phyloP scores from a whole-genome alignment of 2,113 vertebrate species.

The Picathartes gymnocephalus region DNA sequence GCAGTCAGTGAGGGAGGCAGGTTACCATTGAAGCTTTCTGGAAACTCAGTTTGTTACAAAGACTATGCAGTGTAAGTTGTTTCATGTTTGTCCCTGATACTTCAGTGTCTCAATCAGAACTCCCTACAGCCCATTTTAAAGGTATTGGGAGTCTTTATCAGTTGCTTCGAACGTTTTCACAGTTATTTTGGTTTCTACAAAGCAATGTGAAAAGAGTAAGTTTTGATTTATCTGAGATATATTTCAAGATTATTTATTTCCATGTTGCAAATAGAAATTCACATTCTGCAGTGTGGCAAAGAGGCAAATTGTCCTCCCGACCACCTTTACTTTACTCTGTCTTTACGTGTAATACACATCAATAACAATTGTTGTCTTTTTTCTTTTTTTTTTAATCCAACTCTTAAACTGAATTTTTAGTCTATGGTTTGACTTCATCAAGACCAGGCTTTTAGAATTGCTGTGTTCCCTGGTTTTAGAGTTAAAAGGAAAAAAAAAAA shows the following conservation, averaged over 20 bases:
- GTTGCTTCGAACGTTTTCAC: neutral
- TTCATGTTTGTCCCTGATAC: neutral
- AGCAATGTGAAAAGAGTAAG: neutral
- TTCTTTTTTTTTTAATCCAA: neutral
- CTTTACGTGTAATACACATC: neutral
- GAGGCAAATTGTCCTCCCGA: neutral
- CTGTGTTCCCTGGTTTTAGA: neutral
- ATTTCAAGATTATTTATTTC: neutral
- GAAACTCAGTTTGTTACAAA: neutral
- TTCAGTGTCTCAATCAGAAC: neutral
- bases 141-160: neutral
- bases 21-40: neutral
- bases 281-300: neutral
- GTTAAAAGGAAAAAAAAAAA: neutral
- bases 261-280: neutral
- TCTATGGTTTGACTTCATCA: neutral
- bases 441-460: neutral
- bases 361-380: neutral
- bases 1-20: neutral
- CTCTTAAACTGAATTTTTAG: neutral
- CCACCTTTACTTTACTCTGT: neutral
- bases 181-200: neutral
- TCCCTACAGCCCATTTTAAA: neutral
- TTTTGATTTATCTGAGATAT: neutral
- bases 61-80: neutral